Evolutionary conservation across 2,113 vertebrate species (phyloP).

Genomic region (Silurus meridionalis): DNA sequence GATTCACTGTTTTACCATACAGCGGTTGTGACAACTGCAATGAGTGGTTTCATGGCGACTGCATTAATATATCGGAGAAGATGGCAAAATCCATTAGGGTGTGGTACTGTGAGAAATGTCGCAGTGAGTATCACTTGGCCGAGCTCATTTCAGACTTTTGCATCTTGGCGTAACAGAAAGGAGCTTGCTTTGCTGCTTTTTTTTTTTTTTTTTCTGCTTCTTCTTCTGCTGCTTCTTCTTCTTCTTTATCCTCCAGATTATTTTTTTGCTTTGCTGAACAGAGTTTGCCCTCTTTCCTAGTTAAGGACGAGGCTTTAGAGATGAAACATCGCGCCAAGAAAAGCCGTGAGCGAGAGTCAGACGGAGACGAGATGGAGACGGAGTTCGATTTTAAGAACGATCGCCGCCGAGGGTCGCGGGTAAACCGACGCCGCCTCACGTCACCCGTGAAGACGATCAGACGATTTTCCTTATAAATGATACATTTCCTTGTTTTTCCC

Average conservation of each 20-base stretch:
- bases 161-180: background rate
- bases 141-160: background rate
- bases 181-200: background rate
- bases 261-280: background rate
- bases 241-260: background rate
- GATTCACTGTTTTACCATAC: conserved; percentile 11
- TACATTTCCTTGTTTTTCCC: background rate
- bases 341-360: conserved; percentile 70
- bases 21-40: conserved; percentile 92
- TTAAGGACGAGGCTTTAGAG: conserved; percentile 78
- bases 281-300: conserved; percentile 59
- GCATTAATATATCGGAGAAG: conserved; percentile 91
- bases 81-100: conserved; percentile 88
- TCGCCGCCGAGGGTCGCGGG: conserved; percentile 71
- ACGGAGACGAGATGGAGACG: conserved; percentile 68
- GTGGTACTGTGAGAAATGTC: conserved; percentile 89
- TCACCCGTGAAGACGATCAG: background rate
- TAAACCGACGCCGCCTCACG: conserved; percentile 33
- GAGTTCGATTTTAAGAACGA: conserved; percentile 73
- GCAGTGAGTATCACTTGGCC: conserved; percentile 67
- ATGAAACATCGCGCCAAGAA: conserved; percentile 88
- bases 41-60: conserved; percentile 93
- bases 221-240: background rate
- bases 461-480: background rate
- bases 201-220: background rate